phyloP scores from a whole-genome alignment of 2,113 vertebrate species.

The Callorhinus ursinus region DNA sequence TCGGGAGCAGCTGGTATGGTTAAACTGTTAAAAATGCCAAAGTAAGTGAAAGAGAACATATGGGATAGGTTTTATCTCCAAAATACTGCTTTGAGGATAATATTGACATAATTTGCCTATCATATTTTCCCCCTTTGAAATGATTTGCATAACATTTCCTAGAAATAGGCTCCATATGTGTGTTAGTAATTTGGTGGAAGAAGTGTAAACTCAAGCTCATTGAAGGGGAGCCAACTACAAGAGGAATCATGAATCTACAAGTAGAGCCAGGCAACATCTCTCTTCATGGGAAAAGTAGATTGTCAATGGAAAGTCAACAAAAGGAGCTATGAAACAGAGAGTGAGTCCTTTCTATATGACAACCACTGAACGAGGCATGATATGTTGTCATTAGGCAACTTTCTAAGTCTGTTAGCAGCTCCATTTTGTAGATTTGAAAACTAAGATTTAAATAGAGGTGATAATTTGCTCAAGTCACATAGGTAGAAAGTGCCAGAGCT shows the following conservation, averaged over 20 bases:
- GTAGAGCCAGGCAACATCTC: background rate
- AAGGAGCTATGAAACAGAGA: background rate
- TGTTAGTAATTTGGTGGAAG: conserved; percentile 68
- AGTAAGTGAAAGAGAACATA: conserved; percentile 79
- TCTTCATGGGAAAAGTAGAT: background rate
- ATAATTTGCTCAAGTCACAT: background rate
- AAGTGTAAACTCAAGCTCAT: conserved; percentile 64
- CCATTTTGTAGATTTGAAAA: background rate
- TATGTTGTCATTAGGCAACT: background rate
- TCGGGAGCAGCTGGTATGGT: conserved; percentile 80
- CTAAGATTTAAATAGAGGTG: background rate
- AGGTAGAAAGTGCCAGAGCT: background rate
- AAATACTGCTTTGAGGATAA: conserved; percentile 80
- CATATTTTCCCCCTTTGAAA: conserved; percentile 81
- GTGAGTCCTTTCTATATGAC: background rate
- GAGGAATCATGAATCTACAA: background rate
- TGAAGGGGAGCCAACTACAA: conserved; percentile 58
- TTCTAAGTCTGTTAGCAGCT: background rate
- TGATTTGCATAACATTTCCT: conserved; percentile 82
- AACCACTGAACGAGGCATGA: background rate
- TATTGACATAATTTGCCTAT: conserved; percentile 84
- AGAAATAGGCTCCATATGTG: conserved; percentile 81
- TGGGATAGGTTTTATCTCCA: conserved; percentile 82
- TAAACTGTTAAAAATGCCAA: conserved; percentile 76
- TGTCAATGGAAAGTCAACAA: background rate